These are phyloP conservation scores for Gallinago solitaria DNA, from an alignment of 2,797 vertebrate species.

Conservation along the genomic window DNA sequence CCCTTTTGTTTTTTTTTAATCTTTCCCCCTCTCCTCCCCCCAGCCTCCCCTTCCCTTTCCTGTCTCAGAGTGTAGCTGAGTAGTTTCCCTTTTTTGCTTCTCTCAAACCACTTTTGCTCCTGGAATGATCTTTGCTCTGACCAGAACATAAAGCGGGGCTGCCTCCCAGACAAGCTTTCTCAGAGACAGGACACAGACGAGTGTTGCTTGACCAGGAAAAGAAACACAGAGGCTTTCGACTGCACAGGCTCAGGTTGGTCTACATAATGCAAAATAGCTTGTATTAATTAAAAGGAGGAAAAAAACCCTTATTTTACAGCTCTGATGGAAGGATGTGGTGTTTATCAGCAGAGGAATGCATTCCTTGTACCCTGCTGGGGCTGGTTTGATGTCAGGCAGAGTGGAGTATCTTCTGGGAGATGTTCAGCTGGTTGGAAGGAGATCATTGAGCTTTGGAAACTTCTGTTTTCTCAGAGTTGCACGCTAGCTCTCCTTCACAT, in stretches of 20 bases:
- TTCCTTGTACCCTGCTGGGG: not conserved
- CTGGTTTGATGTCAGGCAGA: not conserved
- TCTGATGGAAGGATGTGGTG: not conserved
- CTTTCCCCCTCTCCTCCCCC: too few relatives aligned
- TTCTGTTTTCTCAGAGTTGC: not conserved
- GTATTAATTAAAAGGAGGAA: not conserved
- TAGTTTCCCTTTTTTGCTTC: conserved; percentile 16
- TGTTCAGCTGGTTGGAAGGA: not conserved
- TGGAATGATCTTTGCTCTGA: not conserved
- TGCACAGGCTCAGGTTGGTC: conserved; percentile 2
- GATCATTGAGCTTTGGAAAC: not conserved
- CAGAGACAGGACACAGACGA: not conserved
- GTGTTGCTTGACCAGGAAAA: not conserved
- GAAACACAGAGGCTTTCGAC: not conserved
- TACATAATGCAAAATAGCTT: not conserved
- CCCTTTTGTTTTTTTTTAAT: not conserved
- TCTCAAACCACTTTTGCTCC: not conserved
- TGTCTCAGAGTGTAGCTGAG: not conserved
- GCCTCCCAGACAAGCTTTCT: not conserved
- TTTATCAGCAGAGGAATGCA: not conserved
- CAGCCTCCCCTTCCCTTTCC: not conserved
- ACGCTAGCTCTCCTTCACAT: fast-evolving
- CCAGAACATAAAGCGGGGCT: not conserved
- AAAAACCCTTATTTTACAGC: not conserved
- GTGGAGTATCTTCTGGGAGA: not conserved